Base-by-base conservation (phyloP, 2,888 invertebrate species). In the Ptilodon capucinus region DNA sequence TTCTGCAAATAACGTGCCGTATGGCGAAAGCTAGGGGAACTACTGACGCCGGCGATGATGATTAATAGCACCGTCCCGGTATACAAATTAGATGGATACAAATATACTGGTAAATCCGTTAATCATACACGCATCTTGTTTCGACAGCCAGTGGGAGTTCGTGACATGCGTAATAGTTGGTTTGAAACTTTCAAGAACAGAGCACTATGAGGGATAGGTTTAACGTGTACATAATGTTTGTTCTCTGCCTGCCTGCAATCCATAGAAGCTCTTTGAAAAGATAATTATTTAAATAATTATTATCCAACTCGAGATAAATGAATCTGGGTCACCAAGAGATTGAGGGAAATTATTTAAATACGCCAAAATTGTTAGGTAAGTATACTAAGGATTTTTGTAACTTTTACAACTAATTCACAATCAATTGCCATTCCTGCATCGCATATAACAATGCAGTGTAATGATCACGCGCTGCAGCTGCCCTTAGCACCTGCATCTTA, bases 401-500 rank as follows among this genome's bases (percentile, higher is more conserved):
- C 2, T 32, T 17, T 16, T 1, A 6, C 34, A 4, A 35, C 17
- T 19, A 16, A 51, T 54, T 51, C 32, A 53, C 46, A 54, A 57
- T 57, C 40, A 55, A 50, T 59, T 44, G 32, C 35, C 54, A 60
- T 54, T 54, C 43, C 51, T 44, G 42, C 51, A 57, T 53, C 40
- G 41, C 30, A 49, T 60, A 42, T 49, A 39, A 63, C 53, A 64
- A 54, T 60, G 40, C 45, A 42, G 48, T 52, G 46, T 53, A 66
- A 66, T 63, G 56, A 65, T 57, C 66, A 48, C 50, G 44, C 49
- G 46, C 44, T 40, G 57, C 79, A 77, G 75, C 74, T 79, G 76
- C 58, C 60, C 38, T 51, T 54, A 51, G 61, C 78, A 78, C 76
- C 80, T 78, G 78, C 68, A 53, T 54, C 65, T 69, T 77, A 76